These are phyloP conservation scores for Aleiodes alternator DNA, from an alignment of 2,888 invertebrate species.

Conservation along the genomic window DNA sequence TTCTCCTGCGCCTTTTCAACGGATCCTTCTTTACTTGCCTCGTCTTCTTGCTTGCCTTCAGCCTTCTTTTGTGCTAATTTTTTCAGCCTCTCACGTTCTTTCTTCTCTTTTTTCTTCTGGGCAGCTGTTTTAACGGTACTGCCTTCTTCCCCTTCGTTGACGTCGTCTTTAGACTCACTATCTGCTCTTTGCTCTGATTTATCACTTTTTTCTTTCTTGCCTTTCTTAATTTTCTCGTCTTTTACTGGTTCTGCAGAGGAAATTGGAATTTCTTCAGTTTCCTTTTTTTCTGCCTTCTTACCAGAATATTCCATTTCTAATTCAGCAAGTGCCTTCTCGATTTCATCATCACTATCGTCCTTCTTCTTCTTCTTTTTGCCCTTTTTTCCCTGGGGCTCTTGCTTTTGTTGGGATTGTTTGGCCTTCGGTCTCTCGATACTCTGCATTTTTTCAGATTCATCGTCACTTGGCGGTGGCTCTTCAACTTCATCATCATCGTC, in stretches of 20 bases:
- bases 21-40: slow-evolving; percentile 67
- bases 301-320: slow-evolving; percentile 88
- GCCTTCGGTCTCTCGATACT: slow-evolving; percentile 74
- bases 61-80: slow-evolving; percentile 82
- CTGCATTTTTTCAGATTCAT: slow-evolving; percentile 75
- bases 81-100: slow-evolving; percentile 87
- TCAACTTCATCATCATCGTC: slow-evolving; percentile 71
- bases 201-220: slow-evolving; percentile 59
- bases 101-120: slow-evolving; percentile 93
- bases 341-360: slow-evolving; percentile 86
- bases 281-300: slow-evolving; percentile 71
- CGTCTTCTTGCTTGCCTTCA: slow-evolving; percentile 68
- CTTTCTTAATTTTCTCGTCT: slow-evolving; percentile 45
- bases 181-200: slow-evolving; percentile 72
- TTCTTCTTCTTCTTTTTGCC: slow-evolving; percentile 85
- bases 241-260: slow-evolving; percentile 62
- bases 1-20: slow-evolving; percentile 54
- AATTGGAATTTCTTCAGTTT: slow-evolving; percentile 52
- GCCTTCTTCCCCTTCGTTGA: slow-evolving; percentile 76
- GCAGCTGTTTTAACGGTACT: slow-evolving; percentile 87
- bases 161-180: slow-evolving; percentile 62
- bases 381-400: slow-evolving; percentile 79
- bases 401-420: slow-evolving; percentile 66
- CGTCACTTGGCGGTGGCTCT: slow-evolving; percentile 72
- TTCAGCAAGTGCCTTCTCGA: slow-evolving; percentile 90